These are phyloP conservation scores for Cyclargus thomasi DNA, from an alignment of 1,140 invertebrate species.

Conservation along the genomic window DNA sequence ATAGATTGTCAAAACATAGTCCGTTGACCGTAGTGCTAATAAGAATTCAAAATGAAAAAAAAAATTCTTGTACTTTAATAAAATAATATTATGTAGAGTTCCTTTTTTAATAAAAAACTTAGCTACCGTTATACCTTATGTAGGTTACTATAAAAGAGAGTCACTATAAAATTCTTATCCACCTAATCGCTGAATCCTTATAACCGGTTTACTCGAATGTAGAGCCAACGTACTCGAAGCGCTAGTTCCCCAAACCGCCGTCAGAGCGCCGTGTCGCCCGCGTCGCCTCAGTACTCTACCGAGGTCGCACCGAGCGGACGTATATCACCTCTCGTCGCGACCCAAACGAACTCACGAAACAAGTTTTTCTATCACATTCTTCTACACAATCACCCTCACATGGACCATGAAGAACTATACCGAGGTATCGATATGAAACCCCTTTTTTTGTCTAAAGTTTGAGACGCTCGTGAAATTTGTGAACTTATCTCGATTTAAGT, in stretches of 20 bases:
- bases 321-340: slow-evolving; percentile 28
- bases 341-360: slow-evolving; percentile 48
- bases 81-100: no score
- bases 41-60: no score
- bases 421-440: slow-evolving; percentile 33
- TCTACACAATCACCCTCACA: slow-evolving; percentile 25
- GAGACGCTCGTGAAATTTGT: slow-evolving; percentile 54
- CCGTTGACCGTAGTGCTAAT: no score
- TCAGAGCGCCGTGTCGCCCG: slow-evolving; percentile 41
- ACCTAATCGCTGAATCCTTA: slow-evolving; percentile 13
- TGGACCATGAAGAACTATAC: slow-evolving; percentile 44
- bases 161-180: background rate
- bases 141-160: no score
- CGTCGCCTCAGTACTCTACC: slow-evolving; percentile 49
- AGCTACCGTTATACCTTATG: no score
- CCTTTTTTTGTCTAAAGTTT: slow-evolving; percentile 40
- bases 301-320: slow-evolving; percentile 49
- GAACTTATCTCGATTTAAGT: slow-evolving; percentile 44
- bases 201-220: slow-evolving; percentile 17
- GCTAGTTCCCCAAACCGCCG: slow-evolving; percentile 51
- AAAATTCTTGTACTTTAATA: no score
- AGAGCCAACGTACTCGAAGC: slow-evolving; percentile 33
- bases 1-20: no score
- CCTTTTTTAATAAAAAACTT: no score
- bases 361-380: slow-evolving; percentile 48